phyloP scores from a whole-genome alignment of 1,140 invertebrate genomes.

The Macrosteles quadrilineatus region DNA sequence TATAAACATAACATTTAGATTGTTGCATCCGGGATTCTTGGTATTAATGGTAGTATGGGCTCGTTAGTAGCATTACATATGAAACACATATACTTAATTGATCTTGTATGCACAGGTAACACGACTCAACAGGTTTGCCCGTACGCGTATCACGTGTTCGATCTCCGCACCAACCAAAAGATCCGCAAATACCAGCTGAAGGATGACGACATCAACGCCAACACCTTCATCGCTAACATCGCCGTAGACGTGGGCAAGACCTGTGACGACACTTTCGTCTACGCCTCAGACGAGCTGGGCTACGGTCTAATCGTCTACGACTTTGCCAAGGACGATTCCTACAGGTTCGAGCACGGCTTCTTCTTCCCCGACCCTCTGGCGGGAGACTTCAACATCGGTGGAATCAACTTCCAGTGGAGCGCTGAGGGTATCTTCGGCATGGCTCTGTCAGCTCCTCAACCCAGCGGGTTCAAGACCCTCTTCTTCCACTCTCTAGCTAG shows the following conservation, averaged over 20 bases:
- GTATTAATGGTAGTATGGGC: too few relatives aligned
- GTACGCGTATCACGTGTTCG: constrained; percentile 70
- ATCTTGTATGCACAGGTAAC: too few relatives aligned
- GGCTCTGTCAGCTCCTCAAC: constrained; percentile 62
- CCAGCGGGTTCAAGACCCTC: constrained; percentile 66
- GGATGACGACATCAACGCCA: constrained; percentile 68
- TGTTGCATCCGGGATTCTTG: too few relatives aligned
- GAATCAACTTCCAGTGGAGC: constrained; percentile 79
- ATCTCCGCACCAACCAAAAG: constrained; percentile 68
- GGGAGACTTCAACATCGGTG: constrained; percentile 75
- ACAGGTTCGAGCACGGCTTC: constrained; percentile 70
- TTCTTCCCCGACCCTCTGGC: constrained; percentile 76
- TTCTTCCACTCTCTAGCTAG: constrained; percentile 78
- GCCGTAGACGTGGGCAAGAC: constrained; percentile 71
- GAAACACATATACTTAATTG: too few relatives aligned
- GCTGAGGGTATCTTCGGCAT: constrained; percentile 81
- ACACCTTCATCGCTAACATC: constrained; percentile 81
- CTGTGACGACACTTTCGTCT: constrained; percentile 76
- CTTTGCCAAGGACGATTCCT: constrained; percentile 71
- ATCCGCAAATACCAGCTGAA: constrained; percentile 69
- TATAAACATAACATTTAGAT: too few relatives aligned
- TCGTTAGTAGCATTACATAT: too few relatives aligned
- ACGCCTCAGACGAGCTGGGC: constrained; percentile 78
- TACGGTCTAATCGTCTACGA: constrained; percentile 79
- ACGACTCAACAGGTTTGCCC: constrained; percentile 73